phyloP scores from a whole-genome alignment of 2,797 vertebrate genomes.

The Phalanger gymnotis region DNA sequence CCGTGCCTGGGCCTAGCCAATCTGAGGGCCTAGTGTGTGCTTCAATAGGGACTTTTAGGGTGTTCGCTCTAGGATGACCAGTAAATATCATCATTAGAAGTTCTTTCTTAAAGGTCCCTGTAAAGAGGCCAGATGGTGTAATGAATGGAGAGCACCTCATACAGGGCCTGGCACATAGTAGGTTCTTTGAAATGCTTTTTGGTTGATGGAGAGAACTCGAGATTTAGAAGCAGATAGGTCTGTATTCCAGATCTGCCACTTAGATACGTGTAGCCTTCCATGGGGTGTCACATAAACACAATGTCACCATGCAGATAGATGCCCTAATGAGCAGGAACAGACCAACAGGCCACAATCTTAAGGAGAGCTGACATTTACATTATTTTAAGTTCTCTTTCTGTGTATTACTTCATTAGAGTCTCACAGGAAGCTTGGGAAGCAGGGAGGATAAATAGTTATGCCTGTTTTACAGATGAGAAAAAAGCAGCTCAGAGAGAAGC shows the following conservation, averaged over 20 bases:
- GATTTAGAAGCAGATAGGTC: background rate
- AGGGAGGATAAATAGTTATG: background rate
- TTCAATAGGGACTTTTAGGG: background rate
- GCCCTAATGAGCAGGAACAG: background rate
- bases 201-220: background rate
- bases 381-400: background rate
- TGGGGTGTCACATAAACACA: background rate
- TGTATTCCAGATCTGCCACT: background rate
- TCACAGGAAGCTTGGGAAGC: background rate
- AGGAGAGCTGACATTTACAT: background rate
- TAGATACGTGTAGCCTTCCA: background rate
- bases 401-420: background rate
- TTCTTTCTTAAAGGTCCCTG: background rate
- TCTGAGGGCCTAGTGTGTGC: background rate
- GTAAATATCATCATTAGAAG: conserved; percentile 1
- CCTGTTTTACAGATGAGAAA: background rate
- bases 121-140: background rate
- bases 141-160: background rate
- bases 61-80: background rate
- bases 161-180: background rate
- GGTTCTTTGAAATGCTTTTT: background rate
- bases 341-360: background rate
- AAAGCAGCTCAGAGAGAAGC: background rate
- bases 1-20: background rate
- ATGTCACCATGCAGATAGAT: background rate